phyloP scores from a whole-genome alignment of 2,797 vertebrate genomes.

The Gallinago nigripennis region DNA sequence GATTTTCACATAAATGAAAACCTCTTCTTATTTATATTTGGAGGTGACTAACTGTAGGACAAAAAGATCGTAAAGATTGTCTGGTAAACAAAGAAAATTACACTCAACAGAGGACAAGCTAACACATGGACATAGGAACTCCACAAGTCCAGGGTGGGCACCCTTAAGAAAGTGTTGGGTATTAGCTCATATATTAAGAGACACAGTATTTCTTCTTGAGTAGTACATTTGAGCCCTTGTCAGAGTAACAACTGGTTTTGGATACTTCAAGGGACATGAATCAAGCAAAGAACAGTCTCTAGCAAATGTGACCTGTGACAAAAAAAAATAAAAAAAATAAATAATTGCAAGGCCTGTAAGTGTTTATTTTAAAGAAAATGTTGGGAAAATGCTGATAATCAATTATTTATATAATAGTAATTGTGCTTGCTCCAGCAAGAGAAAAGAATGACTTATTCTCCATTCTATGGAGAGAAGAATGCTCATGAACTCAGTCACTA shows the following conservation, averaged over 20 bases:
- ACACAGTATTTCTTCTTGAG: not conserved
- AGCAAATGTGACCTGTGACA: not conserved
- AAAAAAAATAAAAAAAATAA: not conserved
- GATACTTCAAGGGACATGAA: not conserved
- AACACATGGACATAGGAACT: not conserved
- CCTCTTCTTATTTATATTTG: not conserved
- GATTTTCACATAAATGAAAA: not conserved
- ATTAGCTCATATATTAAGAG: not conserved
- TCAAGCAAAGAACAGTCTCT: not conserved
- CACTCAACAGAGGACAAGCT: not conserved
- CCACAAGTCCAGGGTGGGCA: accelerated
- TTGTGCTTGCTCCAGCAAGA: not conserved
- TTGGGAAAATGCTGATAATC: not conserved
- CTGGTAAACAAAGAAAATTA: not conserved
- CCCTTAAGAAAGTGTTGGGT: not conserved
- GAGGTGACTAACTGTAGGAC: not conserved
- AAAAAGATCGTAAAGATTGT: not conserved
- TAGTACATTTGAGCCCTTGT: not conserved
- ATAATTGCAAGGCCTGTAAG: not conserved
- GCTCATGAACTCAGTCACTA: not conserved
- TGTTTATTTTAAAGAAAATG: not conserved
- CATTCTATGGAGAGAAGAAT: not conserved
- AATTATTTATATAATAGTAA: not conserved
- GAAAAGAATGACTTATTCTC: not conserved
- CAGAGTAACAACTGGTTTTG: not conserved